Percentiles rank a stretch among this genome's conserved stretches.
Conservation (phyloP, 2,888 invertebrate species). For the Entomobrya multifasciata region DNA sequence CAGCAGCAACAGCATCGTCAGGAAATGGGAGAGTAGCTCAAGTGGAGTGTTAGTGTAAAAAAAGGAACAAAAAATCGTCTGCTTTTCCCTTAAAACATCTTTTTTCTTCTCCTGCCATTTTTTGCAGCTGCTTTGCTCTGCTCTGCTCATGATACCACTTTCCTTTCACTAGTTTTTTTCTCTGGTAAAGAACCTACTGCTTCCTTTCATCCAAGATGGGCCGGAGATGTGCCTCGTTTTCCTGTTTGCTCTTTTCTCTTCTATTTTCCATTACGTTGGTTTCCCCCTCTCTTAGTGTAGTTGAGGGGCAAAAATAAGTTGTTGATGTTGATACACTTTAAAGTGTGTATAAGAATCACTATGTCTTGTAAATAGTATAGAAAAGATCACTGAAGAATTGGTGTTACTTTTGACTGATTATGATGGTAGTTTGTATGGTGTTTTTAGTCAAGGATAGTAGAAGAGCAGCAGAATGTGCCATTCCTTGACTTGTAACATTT, state of each 20-base stretch:
- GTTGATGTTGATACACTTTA: conserved; percentile 65
- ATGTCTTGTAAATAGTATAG: conserved; percentile 8
- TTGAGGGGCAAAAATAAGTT: conserved; percentile 22
- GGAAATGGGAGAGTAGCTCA: conserved; percentile 65
- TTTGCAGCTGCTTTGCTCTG: conserved; percentile 17
- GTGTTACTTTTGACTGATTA: conserved; percentile 14
- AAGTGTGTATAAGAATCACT: neutral
- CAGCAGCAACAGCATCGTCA: conserved; percentile 60
- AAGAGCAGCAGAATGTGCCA: conserved; percentile 48
- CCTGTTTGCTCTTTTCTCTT: conserved; percentile 60
- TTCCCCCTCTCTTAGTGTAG: conserved; percentile 5
- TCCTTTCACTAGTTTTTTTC: conserved; percentile 48
- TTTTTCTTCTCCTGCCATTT: conserved; percentile 26
- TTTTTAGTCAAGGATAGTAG: no score
- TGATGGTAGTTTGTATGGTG: neutral
- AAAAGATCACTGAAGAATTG: conserved; percentile 11
- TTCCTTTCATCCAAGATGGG: conserved; percentile 54
- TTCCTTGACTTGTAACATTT: conserved; percentile 41
- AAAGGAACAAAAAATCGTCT: conserved; percentile 57
- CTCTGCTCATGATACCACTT: conserved; percentile 19
- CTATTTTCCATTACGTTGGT: neutral
- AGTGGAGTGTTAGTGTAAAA: conserved; percentile 53
- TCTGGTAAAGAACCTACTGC: conserved; percentile 36
- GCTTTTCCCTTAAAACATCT: conserved; percentile 41
- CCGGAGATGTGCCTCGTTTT: conserved; percentile 69